phyloP scores from a whole-genome alignment of 1,140 invertebrate genomes.

The Drosophila bipectinata region DNA sequence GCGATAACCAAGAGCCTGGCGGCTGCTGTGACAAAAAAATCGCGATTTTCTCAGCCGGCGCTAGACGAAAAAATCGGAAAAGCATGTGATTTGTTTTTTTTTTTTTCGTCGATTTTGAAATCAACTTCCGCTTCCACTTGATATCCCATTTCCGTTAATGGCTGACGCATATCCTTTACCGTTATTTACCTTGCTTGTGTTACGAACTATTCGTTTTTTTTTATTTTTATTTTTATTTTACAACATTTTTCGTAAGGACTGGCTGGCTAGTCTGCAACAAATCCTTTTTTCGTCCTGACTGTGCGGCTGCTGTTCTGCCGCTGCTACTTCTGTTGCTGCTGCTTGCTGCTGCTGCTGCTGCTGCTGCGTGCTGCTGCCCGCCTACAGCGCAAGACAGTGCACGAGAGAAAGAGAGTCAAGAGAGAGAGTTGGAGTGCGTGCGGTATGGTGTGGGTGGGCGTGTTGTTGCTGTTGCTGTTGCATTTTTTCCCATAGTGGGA shows the following conservation, averaged over 20 bases:
- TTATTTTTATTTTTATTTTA: constrained; percentile 19
- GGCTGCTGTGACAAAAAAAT: constrained; percentile 40
- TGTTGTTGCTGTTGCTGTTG: constrained; percentile 37
- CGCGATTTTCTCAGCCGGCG: constrained; percentile 37
- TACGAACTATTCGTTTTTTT: constrained; percentile 3
- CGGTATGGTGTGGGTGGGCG: constrained; percentile 58
- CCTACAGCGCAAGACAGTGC: constrained; percentile 37
- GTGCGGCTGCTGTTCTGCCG: constrained; percentile 21
- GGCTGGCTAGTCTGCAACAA: constrained; percentile 41
- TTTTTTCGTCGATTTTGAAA: not conserved
- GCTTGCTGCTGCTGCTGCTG: constrained; percentile 23
- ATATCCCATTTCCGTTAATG: not conserved
- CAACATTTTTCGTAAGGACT: constrained; percentile 43
- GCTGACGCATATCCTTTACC: not conserved
- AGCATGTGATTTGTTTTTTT: constrained; percentile 11
- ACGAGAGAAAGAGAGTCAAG: constrained; percentile 21
- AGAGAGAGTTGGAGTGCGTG: constrained; percentile 28
- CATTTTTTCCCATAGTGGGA: constrained; percentile 21
- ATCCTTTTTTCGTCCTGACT: constrained; percentile 50
- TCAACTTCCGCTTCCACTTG: constrained; percentile 14
- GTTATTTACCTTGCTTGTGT: constrained; percentile 25
- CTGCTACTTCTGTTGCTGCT: constrained; percentile 18
- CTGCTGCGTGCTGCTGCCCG: constrained; percentile 4
- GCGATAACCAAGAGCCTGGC: constrained; percentile 12
- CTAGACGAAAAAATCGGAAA: constrained; percentile 19